Evolutionary conservation across 2,888 invertebrate genomes (phyloP).

Genomic region (Carcina quercana): DNA sequence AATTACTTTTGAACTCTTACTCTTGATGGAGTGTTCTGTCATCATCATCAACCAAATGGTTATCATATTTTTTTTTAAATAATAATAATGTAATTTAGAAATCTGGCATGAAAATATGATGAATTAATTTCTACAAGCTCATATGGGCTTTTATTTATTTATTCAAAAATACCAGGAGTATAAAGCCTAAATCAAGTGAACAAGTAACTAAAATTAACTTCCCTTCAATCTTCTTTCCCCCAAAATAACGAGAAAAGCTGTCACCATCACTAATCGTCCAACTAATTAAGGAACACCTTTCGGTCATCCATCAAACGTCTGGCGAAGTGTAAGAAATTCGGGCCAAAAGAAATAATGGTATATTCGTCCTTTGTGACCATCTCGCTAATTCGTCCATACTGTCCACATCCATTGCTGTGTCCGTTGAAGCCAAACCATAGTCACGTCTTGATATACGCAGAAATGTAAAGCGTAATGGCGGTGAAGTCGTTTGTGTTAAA

Average conservation of each 20-base stretch:
- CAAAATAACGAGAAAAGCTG: conserved; percentile 19
- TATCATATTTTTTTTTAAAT: too few species aligned
- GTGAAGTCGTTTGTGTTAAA: conserved; percentile 5
- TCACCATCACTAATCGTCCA: conserved; percentile 35
- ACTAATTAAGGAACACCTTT: conserved; percentile 50
- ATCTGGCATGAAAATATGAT: too few species aligned
- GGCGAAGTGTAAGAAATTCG: conserved; percentile 32
- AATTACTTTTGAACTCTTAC: too few species aligned
- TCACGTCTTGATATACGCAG: background rate
- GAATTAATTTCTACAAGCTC: too few species aligned
- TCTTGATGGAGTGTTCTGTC: too few species aligned
- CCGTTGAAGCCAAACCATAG: background rate
- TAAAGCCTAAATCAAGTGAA: too few species aligned
- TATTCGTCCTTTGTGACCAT: conserved; percentile 19
- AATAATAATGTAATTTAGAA: too few species aligned
- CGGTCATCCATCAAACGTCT: conserved; percentile 43
- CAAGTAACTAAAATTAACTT: too few species aligned
- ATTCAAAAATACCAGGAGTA: too few species aligned
- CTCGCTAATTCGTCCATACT: conserved; percentile 24
- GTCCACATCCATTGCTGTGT: conserved; percentile 2
- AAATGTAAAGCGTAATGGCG: background rate
- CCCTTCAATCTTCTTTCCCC: too few species aligned
- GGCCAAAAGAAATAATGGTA: conserved; percentile 27
- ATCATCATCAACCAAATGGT: too few species aligned
- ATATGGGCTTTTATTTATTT: too few species aligned